A percentile compares a stretch with the other conserved stretches of the same genome.
phyloP scores from a whole-genome alignment of 1,140 invertebrate species.

The Onthophagus taurus region DNA sequence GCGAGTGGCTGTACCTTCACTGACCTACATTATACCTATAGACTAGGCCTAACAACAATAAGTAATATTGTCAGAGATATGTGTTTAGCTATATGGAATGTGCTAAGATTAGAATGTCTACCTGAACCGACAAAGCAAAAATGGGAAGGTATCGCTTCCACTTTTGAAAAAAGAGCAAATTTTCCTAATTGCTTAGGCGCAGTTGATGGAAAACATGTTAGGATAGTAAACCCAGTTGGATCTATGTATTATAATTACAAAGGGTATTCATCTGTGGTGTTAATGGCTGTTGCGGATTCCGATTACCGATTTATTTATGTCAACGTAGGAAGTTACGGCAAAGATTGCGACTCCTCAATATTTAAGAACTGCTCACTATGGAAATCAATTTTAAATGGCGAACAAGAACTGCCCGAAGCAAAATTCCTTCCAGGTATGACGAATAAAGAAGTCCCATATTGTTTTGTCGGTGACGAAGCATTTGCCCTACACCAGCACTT shows the following conservation, averaged over 20 bases:
- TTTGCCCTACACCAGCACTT: conserved; percentile 7
- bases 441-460: conserved; percentile 24
- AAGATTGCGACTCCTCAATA: conserved; percentile 31
- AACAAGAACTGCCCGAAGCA: background rate
- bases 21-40: no score
- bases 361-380: conserved; percentile 16
- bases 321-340: conserved; percentile 29
- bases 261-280: conserved; percentile 28
- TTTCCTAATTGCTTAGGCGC: conserved; percentile 32
- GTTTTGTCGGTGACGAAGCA: conserved; percentile 15
- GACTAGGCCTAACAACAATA: no score
- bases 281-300: conserved; percentile 30
- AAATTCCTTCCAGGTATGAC: conserved; percentile 11
- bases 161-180: no score
- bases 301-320: conserved; percentile 28
- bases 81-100: no score
- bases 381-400: conserved; percentile 5
- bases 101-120: no score
- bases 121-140: no score
- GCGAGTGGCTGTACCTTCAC: no score
- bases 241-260: conserved; percentile 33
- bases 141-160: no score
- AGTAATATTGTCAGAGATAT: no score
- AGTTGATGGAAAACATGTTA: conserved; percentile 36
- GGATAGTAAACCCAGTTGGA: conserved; percentile 28